Base-by-base conservation (phyloP, 2,113 vertebrate species). In the Apodemus sylvaticus region DNA sequence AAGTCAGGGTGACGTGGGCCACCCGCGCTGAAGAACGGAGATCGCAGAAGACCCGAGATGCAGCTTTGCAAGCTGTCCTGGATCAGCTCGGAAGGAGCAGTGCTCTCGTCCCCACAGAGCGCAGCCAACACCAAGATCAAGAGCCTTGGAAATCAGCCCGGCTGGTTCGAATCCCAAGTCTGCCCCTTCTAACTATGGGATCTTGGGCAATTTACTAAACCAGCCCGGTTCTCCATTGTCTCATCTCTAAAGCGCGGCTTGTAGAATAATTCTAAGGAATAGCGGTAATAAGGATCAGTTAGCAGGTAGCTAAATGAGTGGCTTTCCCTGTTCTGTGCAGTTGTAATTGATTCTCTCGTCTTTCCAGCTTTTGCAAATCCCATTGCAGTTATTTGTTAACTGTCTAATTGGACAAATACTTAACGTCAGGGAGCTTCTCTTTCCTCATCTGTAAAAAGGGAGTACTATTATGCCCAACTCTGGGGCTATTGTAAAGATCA, bases 321-420 rank as follows among this genome's bases (percentile, higher is more conserved):
- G 31, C 29, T 91, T 70, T 55, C 86, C 91, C 81, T 79, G 78
- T 55, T 93, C 82, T n/a, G 60, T 81, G 90, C 90, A 64, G 77
- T 77, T 86, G 79, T 91, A 77, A 94, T 87, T 51, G 70, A 89
- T 74, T 93, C 70, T 92, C 85, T 45, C 74, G 45, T 95, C 73
- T 89, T 89, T 73, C 29, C 26, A 60, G 73, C 36, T 78, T 94
- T 55, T 60, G 51, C 55, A 79, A 91, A 90, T 76, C 62, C 45
- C 0, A 3, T 60, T 62, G 76, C 58, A 79, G 68, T 58, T 90
- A 81, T 76, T 88, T 91, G 78, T 76, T 76, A 96, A 92, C 71
- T 79, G n/a, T 86, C 86, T n/a, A 66, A 82, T 36, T 91, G 68
- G 87, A 94, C 82, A 86, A 90, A 92, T 51, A 86, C 48, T 45